phyloP scores from a whole-genome alignment of 2,113 vertebrate species.

The pig (Sus scrofa) region T2T-Sscrofa CM000823.6:27142501-27143000 shows the following conservation, averaged over 20 bases:
- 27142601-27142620: constrained; percentile 99
- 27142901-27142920: background rate
- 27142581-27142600: constrained; percentile 98
- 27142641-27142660: constrained; percentile 95
- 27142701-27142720: constrained; percentile 93
- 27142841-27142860: constrained; percentile 97
- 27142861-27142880: background rate
- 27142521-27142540: background rate
- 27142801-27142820: constrained; percentile 99
- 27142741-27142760: constrained; percentile 99
- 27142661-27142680: constrained; percentile 92
- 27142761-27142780: constrained; percentile 98
- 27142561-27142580: constrained; percentile 91
- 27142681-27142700: constrained; percentile 89
- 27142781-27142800: constrained; percentile 96
- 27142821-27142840: constrained; percentile 99
- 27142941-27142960: background rate
- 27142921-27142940: background rate
- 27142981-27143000: constrained; percentile 10
- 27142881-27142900: background rate
- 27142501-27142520: too few relatives aligned
- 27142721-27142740: constrained; percentile 97
- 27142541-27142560: constrained; percentile 89
- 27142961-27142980: background rate
- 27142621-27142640: constrained; percentile 94